Evolutionary conservation across 2,113 vertebrate species (phyloP).

Genomic region (Ia io): DNA sequence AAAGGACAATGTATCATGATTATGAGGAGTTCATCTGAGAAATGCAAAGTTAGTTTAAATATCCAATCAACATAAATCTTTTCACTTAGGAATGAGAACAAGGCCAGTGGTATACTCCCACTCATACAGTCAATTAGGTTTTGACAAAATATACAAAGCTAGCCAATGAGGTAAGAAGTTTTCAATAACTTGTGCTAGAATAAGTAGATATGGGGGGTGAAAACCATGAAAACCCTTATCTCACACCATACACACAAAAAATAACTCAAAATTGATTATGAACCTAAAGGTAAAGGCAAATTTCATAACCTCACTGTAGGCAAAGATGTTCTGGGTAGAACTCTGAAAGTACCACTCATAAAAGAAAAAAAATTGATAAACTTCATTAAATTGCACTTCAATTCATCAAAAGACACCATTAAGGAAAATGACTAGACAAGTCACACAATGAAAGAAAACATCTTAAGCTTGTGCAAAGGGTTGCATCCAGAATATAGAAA

Average conservation of each 20-base stretch:
- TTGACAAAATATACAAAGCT: background rate
- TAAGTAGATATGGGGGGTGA: background rate
- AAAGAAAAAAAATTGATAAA: background rate
- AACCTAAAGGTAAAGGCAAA: background rate
- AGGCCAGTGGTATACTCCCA: background rate
- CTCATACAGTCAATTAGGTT: background rate
- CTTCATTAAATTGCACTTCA: background rate
- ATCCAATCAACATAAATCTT: background rate
- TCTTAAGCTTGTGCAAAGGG: background rate
- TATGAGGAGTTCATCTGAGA: background rate
- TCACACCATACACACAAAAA: background rate
- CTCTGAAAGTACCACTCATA: background rate
- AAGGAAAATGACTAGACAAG: background rate
- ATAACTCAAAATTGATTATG: background rate
- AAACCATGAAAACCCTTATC: background rate
- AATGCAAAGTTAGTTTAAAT: background rate
- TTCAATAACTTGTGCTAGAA: background rate
- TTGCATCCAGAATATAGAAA: background rate
- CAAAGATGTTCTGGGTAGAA: background rate
- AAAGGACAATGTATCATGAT: background rate
- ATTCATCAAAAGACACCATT: background rate
- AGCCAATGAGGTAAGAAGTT: background rate
- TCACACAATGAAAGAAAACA: background rate
- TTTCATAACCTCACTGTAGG: background rate
- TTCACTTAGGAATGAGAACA: background rate